A percentile compares a stretch with the other conserved stretches of the same genome.
Conservation (phyloP, 2,797 vertebrate species). For the Pogoniulus pusillus region DNA sequence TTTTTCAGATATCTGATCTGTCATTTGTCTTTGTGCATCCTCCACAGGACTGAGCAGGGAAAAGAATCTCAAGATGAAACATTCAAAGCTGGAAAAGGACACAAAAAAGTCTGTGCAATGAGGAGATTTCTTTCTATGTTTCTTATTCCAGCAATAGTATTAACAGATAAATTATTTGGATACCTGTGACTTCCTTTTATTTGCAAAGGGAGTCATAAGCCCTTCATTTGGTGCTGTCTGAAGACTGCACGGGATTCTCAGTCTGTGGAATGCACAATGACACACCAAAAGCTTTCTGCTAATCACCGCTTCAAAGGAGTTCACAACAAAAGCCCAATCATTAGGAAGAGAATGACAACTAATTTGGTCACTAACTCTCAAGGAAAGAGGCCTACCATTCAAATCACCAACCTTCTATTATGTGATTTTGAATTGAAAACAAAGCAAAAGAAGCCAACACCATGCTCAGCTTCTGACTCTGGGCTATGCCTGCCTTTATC, state of each 20-base stretch:
- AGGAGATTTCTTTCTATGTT: neutral
- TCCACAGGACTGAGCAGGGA: neutral
- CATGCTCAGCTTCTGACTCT: neutral
- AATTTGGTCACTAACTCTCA: neutral
- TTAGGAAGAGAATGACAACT: neutral
- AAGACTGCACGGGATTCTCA: neutral
- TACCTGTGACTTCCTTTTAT: neutral
- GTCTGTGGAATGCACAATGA: accelerated
- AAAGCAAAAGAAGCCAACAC: neutral
- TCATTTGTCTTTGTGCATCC: neutral
- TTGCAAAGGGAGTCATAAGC: neutral
- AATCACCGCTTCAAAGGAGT: neutral
- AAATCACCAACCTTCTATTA: neutral
- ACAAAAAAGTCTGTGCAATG: neutral
- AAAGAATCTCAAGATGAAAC: neutral
- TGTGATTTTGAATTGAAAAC: neutral
- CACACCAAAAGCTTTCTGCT: neutral
- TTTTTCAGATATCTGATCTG: neutral
- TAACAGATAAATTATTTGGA: neutral
- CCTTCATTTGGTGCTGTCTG: neutral
- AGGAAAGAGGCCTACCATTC: neutral
- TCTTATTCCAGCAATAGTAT: neutral
- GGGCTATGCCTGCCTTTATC: neutral
- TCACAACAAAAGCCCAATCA: neutral
- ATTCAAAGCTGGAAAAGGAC: neutral